These are phyloP conservation scores for Catotricha subobsoleta DNA, from an alignment of 2,888 invertebrate species.

Conservation along the genomic window DNA sequence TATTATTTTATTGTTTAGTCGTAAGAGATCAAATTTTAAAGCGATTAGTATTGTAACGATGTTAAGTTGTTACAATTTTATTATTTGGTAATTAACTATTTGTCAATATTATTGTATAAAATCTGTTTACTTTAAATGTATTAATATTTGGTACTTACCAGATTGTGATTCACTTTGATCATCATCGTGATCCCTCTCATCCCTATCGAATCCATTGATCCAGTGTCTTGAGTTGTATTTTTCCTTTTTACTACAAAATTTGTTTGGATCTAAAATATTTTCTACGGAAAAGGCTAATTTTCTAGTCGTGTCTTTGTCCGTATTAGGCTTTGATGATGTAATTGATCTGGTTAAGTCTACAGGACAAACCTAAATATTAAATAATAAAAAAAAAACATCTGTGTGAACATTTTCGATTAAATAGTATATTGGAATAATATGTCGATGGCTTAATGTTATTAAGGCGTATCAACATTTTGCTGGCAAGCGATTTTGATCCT, in stretches of 20 bases:
- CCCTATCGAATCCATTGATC: slow-evolving; percentile 28
- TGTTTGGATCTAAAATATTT: slow-evolving; percentile 77
- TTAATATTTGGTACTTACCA: slow-evolving; percentile 26
- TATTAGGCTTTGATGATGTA: slow-evolving; percentile 19
- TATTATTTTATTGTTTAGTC: too few species aligned
- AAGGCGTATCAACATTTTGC: too few species aligned
- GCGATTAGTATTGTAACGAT: too few species aligned
- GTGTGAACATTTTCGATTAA: too few species aligned
- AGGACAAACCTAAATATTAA: slow-evolving; percentile 27
- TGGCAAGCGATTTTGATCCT: too few species aligned
- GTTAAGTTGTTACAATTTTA: too few species aligned
- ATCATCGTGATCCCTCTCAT: slow-evolving; percentile 28
- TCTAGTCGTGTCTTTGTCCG: slow-evolving; percentile 27
- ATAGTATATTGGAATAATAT: too few species aligned
- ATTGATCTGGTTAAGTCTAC: slow-evolving; percentile 29
- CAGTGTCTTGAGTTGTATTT: slow-evolving; percentile 17
- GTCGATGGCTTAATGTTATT: too few species aligned
- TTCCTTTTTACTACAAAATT: slow-evolving; percentile 53
- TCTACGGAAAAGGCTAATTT: slow-evolving; percentile 76
- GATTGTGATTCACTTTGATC: slow-evolving; percentile 33
- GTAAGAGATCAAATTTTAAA: too few species aligned
- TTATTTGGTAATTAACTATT: not conserved
- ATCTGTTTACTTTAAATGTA: not conserved
- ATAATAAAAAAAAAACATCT: too few species aligned
- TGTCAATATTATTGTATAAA: not conserved